A percentile compares a stretch with the other conserved stretches of the same genome.
Evolutionary conservation across 2,888 invertebrate species (phyloP).

Genomic region (Merodon equestris): DNA sequence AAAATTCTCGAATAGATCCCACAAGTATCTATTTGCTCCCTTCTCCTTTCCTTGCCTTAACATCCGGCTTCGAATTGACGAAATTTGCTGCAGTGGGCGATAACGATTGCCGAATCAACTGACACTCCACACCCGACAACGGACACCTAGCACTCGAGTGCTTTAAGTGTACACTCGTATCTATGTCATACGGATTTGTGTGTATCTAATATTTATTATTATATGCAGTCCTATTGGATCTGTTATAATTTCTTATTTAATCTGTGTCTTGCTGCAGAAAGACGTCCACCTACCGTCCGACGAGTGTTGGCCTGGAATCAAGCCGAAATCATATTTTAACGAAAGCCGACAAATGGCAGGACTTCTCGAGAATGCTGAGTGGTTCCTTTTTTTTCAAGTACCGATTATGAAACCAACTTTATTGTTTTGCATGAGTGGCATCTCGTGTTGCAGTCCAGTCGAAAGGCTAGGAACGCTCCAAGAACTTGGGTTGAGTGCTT

Average conservation of each 20-base stretch:
- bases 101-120: neutral
- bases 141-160: neutral
- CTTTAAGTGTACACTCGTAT: neutral
- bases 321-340: conserved; percentile 60
- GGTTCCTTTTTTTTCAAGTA: conserved; percentile 23
- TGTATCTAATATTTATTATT: conserved; percentile 37
- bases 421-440: conserved; percentile 17
- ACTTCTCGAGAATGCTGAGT: neutral
- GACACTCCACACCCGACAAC: too few species aligned
- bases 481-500: too few species aligned
- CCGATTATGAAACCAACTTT: conserved; percentile 54
- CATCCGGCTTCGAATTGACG: conserved; percentile 26
- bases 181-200: neutral
- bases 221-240: conserved; percentile 46
- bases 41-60: neutral
- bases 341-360: conserved; percentile 34
- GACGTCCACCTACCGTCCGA: conserved; percentile 47
- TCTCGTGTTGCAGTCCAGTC: conserved; percentile 41
- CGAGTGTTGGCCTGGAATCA: conserved; percentile 51
- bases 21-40: conserved; percentile 21
- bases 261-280: conserved; percentile 44
- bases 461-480: conserved; percentile 1
- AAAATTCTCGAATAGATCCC: conserved; percentile 35
- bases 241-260: conserved; percentile 61
- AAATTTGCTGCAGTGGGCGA: conserved; percentile 28